Evolutionary conservation across 2,797 vertebrate species (phyloP).

Genomic region (Eospalax fontanierii): DNA sequence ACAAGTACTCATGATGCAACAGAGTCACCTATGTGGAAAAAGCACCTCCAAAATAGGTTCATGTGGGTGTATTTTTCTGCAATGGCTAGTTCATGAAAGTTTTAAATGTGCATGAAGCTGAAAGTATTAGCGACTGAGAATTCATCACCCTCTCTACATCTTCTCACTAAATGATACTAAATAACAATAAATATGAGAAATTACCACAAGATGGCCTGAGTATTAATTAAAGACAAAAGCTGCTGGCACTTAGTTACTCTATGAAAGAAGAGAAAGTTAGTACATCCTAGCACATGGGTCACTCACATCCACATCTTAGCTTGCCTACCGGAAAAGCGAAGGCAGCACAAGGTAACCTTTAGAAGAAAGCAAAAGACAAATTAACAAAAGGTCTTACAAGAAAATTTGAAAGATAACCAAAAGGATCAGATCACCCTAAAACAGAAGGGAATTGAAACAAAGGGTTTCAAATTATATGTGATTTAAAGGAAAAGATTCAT

Average conservation of each 20-base stretch:
- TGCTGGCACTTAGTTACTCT: neutral
- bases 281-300: neutral
- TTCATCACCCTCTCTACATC: neutral
- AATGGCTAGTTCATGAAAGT: neutral
- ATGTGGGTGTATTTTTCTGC: neutral
- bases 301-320: neutral
- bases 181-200: slow-evolving; percentile 4
- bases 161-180: slow-evolving; percentile 12
- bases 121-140: neutral
- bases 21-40: neutral
- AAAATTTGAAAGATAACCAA: neutral
- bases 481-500: neutral
- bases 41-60: neutral
- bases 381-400: neutral
- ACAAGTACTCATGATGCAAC: too few relatives aligned
- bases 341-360: neutral
- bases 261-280: neutral
- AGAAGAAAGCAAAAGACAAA: neutral
- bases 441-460: neutral
- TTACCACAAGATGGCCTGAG: neutral
- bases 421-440: neutral
- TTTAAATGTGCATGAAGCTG: neutral
- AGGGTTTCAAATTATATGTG: neutral
- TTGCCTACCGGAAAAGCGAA: neutral
- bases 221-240: neutral